Evolutionary conservation across 2,113 vertebrate genomes (phyloP), one percentile per base, ranked within the genome.

Genomic region (Chlamydotis undulata): DNA sequence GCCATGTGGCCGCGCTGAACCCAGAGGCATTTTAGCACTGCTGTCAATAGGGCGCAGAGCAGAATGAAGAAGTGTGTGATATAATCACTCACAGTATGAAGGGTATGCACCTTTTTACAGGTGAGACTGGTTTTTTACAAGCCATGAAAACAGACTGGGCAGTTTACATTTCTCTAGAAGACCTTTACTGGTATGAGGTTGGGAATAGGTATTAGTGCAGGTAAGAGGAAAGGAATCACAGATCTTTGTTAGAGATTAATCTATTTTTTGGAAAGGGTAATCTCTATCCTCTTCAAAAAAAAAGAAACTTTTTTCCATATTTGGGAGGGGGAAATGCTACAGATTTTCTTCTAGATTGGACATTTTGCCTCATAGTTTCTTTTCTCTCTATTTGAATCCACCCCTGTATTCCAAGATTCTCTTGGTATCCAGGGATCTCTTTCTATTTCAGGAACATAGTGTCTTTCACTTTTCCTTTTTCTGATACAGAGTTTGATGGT

Each of bases 1-100:
- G 55, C 35, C 56, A 45, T 50, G 67, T 21, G 24, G 29, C 50
- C 2, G 1, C 3, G 1, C 16, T 24, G 1, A 0, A 59, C 14
- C 28, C 45, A 35, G 0, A 9, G 26, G 52, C 2, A 1, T 52
- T 77, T 74, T 43, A 28, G 39, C 3, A 2, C 7, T 55, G 39
- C 47, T 90, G 23, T 49, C 45, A 83, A 11, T 22, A 59, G 13
- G 52, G 8, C 3, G 3, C 10, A 69, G 55, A 64, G 29, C 2
- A 69, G 35, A 7, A 23, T 69, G n/a, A 77, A 52, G 47, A 75
- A 31, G 6, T 17, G 3, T 57, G 7, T 57, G 26, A 19, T 57
- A 47, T 5, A 50, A 63, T 53, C 19, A 14, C 31, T 26, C 23
- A 22, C 18, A 33, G 8, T 12, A 6, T 25, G 49, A 55, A 61